phyloP scores from a whole-genome alignment of 2,888 invertebrate genomes.

The Agonopterix arenella region DNA sequence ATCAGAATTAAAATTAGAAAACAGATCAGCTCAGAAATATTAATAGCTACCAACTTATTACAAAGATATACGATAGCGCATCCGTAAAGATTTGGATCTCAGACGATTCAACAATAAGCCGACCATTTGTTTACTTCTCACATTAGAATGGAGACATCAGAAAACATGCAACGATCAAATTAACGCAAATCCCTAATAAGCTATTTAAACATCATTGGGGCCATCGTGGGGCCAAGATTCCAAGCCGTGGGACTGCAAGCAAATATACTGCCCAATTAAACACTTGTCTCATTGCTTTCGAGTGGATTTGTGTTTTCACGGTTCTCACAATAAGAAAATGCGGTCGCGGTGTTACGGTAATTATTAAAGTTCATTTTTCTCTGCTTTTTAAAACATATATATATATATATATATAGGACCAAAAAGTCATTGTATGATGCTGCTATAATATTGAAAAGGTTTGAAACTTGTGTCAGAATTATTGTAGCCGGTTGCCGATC shows the following conservation, averaged over 20 bases:
- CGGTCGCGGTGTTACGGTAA: conserved; percentile 3
- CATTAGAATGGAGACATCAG: conserved; percentile 9
- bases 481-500: no score
- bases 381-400: no score
- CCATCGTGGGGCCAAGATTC: conserved; percentile 36
- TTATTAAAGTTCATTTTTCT: not conserved
- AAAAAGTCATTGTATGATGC: no score
- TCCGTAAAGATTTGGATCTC: not conserved
- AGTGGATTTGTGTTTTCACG: conserved; percentile 13
- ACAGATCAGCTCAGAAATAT: no score
- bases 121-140: conserved; percentile 4
- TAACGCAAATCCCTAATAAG: conserved; percentile 19
- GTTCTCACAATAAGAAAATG: conserved; percentile 4
- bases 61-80: no score
- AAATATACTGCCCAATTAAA: conserved; percentile 30
- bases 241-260: conserved; percentile 33
- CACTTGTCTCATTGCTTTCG: conserved; percentile 17
- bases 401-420: no score
- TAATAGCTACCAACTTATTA: no score
- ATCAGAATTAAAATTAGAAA: no score
- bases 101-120: not conserved
- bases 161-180: conserved; percentile 27
- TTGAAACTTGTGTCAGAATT: no score
- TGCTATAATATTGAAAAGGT: no score
- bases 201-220: conserved; percentile 48